Evolutionary conservation across 2,797 vertebrate species (phyloP).

Genomic region (Spheniscus humboldti): DNA sequence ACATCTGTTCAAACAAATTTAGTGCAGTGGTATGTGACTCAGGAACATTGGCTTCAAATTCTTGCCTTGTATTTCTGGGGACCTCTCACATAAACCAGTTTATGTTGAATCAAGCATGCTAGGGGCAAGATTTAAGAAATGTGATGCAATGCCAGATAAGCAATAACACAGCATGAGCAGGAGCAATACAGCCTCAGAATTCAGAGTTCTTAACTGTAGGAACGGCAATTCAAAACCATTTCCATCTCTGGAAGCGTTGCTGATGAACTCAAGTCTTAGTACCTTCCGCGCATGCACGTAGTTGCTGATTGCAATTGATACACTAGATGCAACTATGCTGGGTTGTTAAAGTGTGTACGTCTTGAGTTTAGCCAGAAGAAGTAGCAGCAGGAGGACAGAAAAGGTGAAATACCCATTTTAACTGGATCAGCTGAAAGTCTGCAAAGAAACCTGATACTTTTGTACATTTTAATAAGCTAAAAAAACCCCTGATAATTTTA

Average conservation of each 20-base stretch:
- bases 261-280: not conserved
- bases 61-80: not conserved
- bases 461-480: not conserved
- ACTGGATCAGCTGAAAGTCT: not conserved
- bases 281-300: not conserved
- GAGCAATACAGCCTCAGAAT: not conserved
- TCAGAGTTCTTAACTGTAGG: not conserved
- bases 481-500: not conserved
- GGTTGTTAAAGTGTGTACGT: not conserved
- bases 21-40: not conserved
- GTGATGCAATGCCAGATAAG: not conserved
- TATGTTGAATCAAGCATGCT: not conserved
- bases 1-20: rapidly evolving
- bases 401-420: not conserved
- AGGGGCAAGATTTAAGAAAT: not conserved
- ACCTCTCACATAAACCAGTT: not conserved
- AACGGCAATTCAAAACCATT: not conserved
- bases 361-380: not conserved
- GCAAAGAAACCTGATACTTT: not conserved
- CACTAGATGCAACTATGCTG: no score
- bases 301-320: not conserved
- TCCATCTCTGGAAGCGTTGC: not conserved
- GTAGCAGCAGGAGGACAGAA: not conserved
- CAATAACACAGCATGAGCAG: not conserved
- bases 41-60: not conserved